Conservation (phyloP, 2,797 vertebrate species). For the Nannoperca obscura region DNA sequence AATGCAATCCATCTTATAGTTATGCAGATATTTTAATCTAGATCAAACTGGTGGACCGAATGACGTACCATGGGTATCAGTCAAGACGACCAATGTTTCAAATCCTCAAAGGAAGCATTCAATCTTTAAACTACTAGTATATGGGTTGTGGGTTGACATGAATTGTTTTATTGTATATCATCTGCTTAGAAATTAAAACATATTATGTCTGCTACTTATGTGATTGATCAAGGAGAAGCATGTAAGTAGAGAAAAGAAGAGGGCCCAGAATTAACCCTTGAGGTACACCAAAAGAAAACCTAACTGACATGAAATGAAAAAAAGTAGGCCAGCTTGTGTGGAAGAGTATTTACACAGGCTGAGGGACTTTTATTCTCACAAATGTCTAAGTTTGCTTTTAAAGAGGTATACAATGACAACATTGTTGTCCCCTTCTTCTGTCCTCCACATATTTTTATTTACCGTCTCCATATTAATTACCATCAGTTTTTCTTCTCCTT, state of each 20-base stretch:
- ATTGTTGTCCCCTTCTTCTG: not conserved
- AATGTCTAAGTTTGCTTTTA: not conserved
- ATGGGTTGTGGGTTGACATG: not conserved
- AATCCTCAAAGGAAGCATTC: not conserved
- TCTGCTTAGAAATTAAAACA: not conserved
- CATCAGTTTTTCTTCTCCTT: not conserved
- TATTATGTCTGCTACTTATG: not conserved
- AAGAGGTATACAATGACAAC: not conserved
- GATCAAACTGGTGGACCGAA: too few species aligned
- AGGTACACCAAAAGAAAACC: not conserved
- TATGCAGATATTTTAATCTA: too few species aligned
- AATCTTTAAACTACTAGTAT: not conserved
- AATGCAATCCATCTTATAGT: too few species aligned
- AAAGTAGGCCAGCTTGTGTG: not conserved
- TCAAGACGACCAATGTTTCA: not conserved
- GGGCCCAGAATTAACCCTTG: not conserved
- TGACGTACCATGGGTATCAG: not conserved
- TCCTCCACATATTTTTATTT: not conserved
- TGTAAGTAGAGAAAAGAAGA: not conserved
- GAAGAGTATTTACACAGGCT: slow-evolving; percentile 12
- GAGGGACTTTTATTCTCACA: not conserved
- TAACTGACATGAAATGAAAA: not conserved
- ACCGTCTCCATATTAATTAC: not conserved
- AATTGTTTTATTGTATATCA: not conserved
- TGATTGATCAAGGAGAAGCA: not conserved